Evolutionary conservation across 2,113 vertebrate species (phyloP).

Genomic region (Setophaga kirtlandii): DNA sequence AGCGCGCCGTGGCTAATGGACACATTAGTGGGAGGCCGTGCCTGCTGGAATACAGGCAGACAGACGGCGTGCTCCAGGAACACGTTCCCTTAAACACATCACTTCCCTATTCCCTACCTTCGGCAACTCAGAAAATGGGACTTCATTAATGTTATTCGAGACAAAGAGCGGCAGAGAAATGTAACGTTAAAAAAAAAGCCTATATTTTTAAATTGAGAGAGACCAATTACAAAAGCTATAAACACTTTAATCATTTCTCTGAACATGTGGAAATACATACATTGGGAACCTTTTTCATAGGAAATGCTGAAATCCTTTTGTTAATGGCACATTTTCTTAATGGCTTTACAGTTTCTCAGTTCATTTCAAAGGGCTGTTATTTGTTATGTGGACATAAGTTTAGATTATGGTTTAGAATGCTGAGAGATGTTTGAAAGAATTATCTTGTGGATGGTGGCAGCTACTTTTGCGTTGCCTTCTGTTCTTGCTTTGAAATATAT

Average conservation of each 20-base stretch:
- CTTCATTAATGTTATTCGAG: slow-evolving; percentile 55
- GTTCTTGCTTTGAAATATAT: slow-evolving; percentile 44
- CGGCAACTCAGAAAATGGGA: slow-evolving; percentile 30
- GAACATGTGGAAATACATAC: slow-evolving; percentile 54
- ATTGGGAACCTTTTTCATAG: slow-evolving; percentile 58
- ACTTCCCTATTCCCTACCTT: slow-evolving; percentile 7
- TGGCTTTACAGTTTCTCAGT: slow-evolving; percentile 68
- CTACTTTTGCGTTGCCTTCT: slow-evolving; percentile 58
- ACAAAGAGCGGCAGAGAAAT: slow-evolving; percentile 54
- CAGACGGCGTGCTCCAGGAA: not conserved
- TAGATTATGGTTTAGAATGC: slow-evolving; percentile 65
- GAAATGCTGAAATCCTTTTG: slow-evolving; percentile 53
- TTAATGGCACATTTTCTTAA: slow-evolving; percentile 74
- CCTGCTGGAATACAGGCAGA: not conserved
- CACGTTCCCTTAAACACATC: not conserved
- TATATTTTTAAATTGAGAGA: slow-evolving; percentile 63
- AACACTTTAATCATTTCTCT: slow-evolving; percentile 72
- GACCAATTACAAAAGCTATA: slow-evolving; percentile 71
- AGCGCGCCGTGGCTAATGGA: accelerated
- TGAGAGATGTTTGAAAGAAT: slow-evolving; percentile 66
- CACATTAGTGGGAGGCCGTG: not conserved
- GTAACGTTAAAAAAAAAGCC: slow-evolving; percentile 47
- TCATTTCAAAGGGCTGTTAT: slow-evolving; percentile 64
- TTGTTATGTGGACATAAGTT: slow-evolving; percentile 69
- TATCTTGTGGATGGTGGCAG: slow-evolving; percentile 53